Conservation (phyloP, 1,140 invertebrate species). For the Tenebrio molitor region DNA sequence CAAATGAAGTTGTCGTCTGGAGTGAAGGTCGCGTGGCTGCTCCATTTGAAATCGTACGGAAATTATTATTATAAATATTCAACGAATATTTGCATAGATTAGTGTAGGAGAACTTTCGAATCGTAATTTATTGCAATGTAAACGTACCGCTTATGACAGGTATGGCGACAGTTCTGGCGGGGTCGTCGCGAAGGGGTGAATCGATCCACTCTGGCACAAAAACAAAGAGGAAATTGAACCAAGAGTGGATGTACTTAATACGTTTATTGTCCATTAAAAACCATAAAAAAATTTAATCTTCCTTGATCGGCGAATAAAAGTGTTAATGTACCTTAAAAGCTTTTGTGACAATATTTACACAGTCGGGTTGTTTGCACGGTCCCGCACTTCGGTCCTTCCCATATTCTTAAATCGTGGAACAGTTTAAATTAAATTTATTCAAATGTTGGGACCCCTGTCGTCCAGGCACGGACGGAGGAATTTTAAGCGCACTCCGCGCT, state of each 20-base stretch:
- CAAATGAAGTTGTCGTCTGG: conserved; percentile 31
- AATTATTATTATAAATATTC: conserved; percentile 35
- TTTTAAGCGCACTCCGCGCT: too few relatives aligned
- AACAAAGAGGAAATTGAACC: too few relatives aligned
- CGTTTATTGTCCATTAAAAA: too few relatives aligned
- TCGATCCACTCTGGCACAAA: too few relatives aligned
- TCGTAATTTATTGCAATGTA: conserved; percentile 26
- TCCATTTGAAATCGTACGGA: conserved; percentile 3
- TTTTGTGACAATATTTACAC: conserved; percentile 23
- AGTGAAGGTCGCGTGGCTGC: conserved; percentile 8
- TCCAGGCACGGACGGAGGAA: conserved; percentile 5
- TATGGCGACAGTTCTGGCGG: background rate
- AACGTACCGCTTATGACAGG: conserved; percentile 3
- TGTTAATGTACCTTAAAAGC: conserved; percentile 36
- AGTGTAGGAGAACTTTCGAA: conserved; percentile 31
- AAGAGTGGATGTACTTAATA: too few relatives aligned
- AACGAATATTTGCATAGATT: conserved; percentile 28
- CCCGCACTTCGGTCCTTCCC: background rate
- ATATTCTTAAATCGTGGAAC: conserved; percentile 9
- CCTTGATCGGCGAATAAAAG: conserved; percentile 38
- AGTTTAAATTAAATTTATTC: conserved; percentile 20
- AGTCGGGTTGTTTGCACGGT: conserved; percentile 2
- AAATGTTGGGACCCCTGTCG: too few relatives aligned
- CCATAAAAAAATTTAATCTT: conserved; percentile 12
- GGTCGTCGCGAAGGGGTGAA: too few relatives aligned